Evolutionary conservation across 2,113 vertebrate genomes (phyloP).

Genomic region (Pelodiscus sinensis): DNA sequence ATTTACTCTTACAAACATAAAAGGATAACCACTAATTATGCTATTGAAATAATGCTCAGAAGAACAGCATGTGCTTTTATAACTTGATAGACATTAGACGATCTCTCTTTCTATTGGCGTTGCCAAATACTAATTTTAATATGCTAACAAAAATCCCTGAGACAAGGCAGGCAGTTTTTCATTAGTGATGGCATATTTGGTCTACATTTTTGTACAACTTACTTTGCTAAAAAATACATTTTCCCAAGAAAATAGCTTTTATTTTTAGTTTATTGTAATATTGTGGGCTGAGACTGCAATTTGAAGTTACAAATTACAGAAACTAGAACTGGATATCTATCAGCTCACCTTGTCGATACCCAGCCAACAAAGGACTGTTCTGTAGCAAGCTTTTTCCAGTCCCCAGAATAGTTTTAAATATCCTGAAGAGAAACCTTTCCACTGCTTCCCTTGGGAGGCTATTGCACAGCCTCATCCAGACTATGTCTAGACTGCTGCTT

Average conservation of each 20-base stretch:
- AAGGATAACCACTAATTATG: neutral
- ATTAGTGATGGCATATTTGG: neutral
- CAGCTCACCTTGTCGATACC: fast-evolving
- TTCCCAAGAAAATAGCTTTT: neutral
- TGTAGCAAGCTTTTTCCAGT: neutral
- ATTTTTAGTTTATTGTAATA: neutral
- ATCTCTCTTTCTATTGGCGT: neutral
- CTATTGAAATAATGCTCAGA: constrained; percentile 15
- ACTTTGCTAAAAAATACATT: neutral
- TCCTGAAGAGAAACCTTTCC: neutral
- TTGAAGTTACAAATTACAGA: neutral
- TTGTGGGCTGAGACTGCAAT: neutral
- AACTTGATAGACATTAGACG: neutral
- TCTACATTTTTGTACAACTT: neutral
- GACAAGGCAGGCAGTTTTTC: neutral
- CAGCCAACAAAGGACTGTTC: neutral
- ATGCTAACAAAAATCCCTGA: neutral
- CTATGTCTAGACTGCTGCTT: too few species aligned
- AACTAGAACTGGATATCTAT: neutral
- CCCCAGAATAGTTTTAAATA: neutral
- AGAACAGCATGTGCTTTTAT: neutral
- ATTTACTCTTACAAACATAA: neutral
- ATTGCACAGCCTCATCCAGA: neutral
- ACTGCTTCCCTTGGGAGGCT: neutral
- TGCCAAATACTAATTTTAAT: neutral